A percentile compares a stretch with the other conserved stretches of the same genome.
These are phyloP conservation scores for Psophia crepitans DNA, from an alignment of 2,113 vertebrate genomes.

Conservation along the genomic window DNA sequence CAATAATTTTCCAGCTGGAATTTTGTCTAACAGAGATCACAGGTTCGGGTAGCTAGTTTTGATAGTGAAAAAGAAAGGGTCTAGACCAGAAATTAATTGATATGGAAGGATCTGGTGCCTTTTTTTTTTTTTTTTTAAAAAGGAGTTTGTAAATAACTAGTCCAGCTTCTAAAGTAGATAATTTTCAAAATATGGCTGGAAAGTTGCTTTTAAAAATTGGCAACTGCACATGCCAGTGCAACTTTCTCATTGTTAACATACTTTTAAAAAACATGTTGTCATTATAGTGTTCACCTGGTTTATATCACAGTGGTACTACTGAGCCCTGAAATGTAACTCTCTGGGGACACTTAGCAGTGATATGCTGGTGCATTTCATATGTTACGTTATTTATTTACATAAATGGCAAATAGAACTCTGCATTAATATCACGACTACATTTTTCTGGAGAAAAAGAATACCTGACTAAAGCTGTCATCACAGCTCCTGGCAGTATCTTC, in stretches of 20 bases:
- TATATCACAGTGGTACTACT: background rate
- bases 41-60: background rate
- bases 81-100: background rate
- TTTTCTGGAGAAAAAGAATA: background rate
- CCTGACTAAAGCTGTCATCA: background rate
- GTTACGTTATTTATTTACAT: background rate
- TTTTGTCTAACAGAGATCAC: background rate
- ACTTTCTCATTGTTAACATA: background rate
- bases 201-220: background rate
- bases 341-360: background rate
- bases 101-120: background rate
- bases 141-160: background rate
- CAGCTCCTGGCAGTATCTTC: background rate
- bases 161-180: background rate
- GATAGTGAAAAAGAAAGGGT: background rate
- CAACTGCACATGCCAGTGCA: background rate
- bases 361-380: background rate
- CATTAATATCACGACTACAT: background rate
- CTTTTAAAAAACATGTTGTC: background rate
- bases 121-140: background rate
- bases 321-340: background rate
- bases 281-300: background rate
- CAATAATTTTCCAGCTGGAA: background rate
- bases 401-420: background rate
- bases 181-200: background rate